phyloP scores from a whole-genome alignment of 92 coral and sea anemone genomes.

The Porites lobata region DNA sequence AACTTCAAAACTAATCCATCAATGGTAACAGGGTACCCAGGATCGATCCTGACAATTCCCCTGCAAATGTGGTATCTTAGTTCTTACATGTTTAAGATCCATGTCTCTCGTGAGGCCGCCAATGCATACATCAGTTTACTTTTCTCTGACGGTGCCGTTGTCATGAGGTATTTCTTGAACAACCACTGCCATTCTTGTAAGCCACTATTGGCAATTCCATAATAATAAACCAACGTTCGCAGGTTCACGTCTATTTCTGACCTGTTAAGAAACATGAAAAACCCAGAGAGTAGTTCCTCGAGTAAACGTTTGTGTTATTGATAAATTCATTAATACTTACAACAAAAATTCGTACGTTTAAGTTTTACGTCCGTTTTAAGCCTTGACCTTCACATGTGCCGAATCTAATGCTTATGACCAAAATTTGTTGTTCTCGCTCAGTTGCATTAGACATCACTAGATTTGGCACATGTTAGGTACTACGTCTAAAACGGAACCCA shows the following conservation, averaged over 20 bases:
- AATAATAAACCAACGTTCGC: conserved; percentile 80
- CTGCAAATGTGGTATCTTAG: conserved; percentile 22
- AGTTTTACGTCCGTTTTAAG: not conserved
- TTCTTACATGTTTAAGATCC: conserved; percentile 87
- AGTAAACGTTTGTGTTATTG: not conserved
- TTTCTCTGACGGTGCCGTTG: conserved; percentile 90
- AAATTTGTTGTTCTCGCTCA: no score
- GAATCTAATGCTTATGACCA: no score
- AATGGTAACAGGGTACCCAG: no score
- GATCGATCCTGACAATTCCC: no score
- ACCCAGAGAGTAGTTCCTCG: not conserved
- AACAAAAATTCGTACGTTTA: not conserved
- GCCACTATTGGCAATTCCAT: conserved; percentile 92
- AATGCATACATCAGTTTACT: conserved; percentile 77
- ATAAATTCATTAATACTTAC: not conserved
- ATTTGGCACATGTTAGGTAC: no score
- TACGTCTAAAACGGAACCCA: no score
- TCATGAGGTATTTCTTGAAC: conserved; percentile 73
- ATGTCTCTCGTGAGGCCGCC: conserved; percentile 84
- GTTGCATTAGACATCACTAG: no score
- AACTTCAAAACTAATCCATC: no score
- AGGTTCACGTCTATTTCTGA: conserved; percentile 78
- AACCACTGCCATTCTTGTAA: conserved; percentile 88
- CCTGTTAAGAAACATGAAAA: conserved; percentile 34
- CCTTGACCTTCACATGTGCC: not conserved